These are phyloP conservation scores for Suillia variegata DNA, from an alignment of 2,888 invertebrate genomes.

Conservation along the genomic window DNA sequence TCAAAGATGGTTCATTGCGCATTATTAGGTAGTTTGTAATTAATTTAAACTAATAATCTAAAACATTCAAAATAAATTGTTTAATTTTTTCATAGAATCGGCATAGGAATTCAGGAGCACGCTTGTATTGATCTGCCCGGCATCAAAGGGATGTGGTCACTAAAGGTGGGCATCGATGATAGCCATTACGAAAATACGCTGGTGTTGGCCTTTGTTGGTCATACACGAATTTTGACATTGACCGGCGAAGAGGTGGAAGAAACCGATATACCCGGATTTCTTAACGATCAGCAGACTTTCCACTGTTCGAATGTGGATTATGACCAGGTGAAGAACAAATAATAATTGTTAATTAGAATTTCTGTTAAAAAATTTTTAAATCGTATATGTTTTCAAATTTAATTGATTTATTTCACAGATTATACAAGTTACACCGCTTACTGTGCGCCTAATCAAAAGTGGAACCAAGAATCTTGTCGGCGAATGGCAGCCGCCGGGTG, in stretches of 20 bases:
- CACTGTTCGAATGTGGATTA: conserved; percentile 89
- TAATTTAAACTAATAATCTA: too few relatives aligned
- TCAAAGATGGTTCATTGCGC: conserved; percentile 95
- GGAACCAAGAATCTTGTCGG: conserved; percentile 69
- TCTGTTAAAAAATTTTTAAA: too few relatives aligned
- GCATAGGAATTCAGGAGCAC: conserved; percentile 98
- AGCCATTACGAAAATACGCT: conserved; percentile 81
- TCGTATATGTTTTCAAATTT: too few relatives aligned
- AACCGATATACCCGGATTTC: conserved; percentile 90
- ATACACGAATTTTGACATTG: conserved; percentile 87
- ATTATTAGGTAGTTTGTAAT: conserved; percentile 69
- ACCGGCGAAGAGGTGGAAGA: conserved; percentile 98
- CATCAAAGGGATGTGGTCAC: conserved; percentile 97
- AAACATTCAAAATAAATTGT: neutral
- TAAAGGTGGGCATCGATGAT: conserved; percentile 72
- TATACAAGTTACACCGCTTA: conserved; percentile 73
- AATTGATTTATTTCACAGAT: conserved; percentile 58
- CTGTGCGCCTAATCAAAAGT: conserved; percentile 74
- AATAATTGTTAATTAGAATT: too few relatives aligned
- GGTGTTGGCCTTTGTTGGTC: conserved; percentile 95
- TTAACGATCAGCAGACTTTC: conserved; percentile 91
- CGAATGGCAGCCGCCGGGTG: conserved; percentile 75
- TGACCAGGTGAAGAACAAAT: conserved; percentile 75
- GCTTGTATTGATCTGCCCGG: conserved; percentile 96
- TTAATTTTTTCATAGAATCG: conserved; percentile 70